Base-by-base conservation (phyloP, 2,113 vertebrate genomes). In the Campylomormyrus tamandua region DNA sequence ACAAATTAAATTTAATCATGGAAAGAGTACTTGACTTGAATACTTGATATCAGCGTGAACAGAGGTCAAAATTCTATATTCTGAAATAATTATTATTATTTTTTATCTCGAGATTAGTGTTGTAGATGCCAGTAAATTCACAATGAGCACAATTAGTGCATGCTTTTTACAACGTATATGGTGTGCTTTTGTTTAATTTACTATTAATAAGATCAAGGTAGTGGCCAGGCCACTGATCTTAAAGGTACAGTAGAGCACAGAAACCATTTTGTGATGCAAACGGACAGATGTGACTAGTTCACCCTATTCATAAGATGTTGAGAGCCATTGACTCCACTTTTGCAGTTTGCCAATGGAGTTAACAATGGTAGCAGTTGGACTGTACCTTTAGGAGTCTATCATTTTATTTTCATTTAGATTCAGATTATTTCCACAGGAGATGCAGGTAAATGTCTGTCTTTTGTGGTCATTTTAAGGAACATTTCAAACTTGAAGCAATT, bases 171-270 rank as follows among this genome's bases (percentile, higher is more conserved):
- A 42, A 17, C 13, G 0, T 42, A 2, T 80, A 42, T 19, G 15
- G 74, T 80, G 35, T 42, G 31, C 15, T 80, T 80, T 80, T 21
- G 15, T 80, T 42, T 80, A 19, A 42, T 80, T 80, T 3, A 80
- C 74, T 39, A 19, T 42, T 80, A 39, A 42, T 42, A 80, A 80
- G 70, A 5, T 77, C 3, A 77, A 77, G 5, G 15, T 39, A 39
- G 11, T 17, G 35, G 35, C 15, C 27, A 27, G 27, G 66, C 2
- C 11, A 62, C n/a, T 84, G 85, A 66, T 77, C 66, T 49, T 90
- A 52, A 90, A 90, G 66, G 87, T 90, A 92, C 83, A 84, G 52
- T 50, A 88, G 83, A 50, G 85, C 10, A 35, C 53, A 48, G 49
- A 87, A 19, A 13, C 2, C 42, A 84, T 48, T 84, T 80, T 5